Conservation (phyloP, 2,113 vertebrate genomes). For the Eretmochelys imbricata region DNA sequence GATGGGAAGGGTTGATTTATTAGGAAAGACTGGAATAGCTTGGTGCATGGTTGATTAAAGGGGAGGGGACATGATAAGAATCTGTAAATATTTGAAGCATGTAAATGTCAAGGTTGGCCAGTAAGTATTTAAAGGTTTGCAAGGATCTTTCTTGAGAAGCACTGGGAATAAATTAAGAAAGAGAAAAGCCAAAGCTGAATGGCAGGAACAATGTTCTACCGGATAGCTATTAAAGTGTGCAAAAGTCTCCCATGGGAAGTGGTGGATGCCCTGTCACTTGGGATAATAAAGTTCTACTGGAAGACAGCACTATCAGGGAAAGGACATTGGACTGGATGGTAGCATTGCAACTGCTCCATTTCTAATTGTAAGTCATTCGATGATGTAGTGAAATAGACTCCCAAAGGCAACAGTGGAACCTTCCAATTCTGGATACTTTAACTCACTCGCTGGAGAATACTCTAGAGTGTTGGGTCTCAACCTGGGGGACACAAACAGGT, state of each 20-base stretch:
- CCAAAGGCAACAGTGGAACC: background rate
- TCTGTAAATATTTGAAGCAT: constrained; percentile 60
- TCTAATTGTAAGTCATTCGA: background rate
- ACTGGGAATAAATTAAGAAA: background rate
- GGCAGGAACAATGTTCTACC: background rate
- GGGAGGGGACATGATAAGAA: background rate
- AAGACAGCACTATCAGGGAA: background rate
- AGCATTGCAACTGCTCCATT: background rate
- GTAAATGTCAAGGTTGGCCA: constrained; percentile 59
- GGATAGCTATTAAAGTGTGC: background rate
- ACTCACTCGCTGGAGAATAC: background rate
- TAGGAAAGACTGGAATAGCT: constrained; percentile 11
- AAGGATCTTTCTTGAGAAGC: background rate
- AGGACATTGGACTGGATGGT: background rate
- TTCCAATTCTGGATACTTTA: background rate
- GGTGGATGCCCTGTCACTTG: background rate
- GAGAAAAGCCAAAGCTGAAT: background rate
- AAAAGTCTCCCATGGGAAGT: background rate
- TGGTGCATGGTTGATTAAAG: constrained; percentile 54
- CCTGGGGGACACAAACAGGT: background rate
- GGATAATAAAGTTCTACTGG: background rate
- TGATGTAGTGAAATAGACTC: background rate
- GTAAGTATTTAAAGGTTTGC: background rate
- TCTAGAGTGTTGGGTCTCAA: background rate
- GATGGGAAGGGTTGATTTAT: constrained; percentile 6